These are phyloP conservation scores for Ptiloglossa arizonensis DNA, from an alignment of 1,140 invertebrate species.

Conservation along the genomic window DNA sequence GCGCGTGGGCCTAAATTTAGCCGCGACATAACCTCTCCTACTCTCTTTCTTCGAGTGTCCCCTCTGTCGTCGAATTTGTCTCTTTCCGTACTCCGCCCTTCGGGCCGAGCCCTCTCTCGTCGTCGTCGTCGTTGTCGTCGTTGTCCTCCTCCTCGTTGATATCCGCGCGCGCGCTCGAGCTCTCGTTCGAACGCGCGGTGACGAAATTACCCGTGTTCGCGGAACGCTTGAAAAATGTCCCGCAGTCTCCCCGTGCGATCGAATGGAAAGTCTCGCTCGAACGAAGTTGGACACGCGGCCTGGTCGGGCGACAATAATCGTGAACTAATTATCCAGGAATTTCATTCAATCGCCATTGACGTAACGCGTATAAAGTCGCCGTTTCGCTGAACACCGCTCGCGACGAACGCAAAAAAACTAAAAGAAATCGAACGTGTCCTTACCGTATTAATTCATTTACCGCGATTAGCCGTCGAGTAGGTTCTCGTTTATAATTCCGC, in stretches of 20 bases:
- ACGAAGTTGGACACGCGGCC: background rate
- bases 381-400: background rate
- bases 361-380: background rate
- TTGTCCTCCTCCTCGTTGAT: slow-evolving; percentile 14
- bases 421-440: no score
- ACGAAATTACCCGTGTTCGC: background rate
- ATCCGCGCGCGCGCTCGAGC: background rate
- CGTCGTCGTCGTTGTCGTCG: background rate
- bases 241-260: background rate
- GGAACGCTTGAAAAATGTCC: background rate
- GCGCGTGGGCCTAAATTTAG: slow-evolving; percentile 61
- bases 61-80: slow-evolving; percentile 39
- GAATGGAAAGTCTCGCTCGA: background rate
- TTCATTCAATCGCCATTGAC: background rate
- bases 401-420: background rate
- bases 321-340: slow-evolving; percentile 11
- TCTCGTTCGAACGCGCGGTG: background rate
- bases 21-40: slow-evolving; percentile 46
- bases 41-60: slow-evolving; percentile 21
- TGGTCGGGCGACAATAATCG: background rate
- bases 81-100: slow-evolving; percentile 16
- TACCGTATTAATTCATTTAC: no score
- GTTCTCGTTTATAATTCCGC: no score
- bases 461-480: no score
- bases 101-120: background rate